Base-by-base conservation (phyloP, 2,797 vertebrate species). In the Rhinatrema bivittatum region DNA sequence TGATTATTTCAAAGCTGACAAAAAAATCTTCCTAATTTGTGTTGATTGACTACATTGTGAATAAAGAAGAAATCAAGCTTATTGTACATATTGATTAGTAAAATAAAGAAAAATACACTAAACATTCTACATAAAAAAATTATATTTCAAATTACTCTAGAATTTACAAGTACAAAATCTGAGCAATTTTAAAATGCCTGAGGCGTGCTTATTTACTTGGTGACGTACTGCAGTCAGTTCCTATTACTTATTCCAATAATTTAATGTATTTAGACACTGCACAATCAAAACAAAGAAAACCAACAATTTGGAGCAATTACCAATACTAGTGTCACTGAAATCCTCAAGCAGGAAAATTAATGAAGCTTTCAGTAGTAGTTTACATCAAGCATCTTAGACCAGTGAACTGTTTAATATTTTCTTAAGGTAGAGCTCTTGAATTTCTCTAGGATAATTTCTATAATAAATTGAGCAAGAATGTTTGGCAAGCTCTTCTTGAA, bases 221-320 rank as follows among this genome's bases (percentile, higher is more conserved):
- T 39, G 20, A 37, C 20, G 31, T 0, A 0, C 18, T 32, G 22
- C 25, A 47, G 23, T 40, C 42, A 47, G 47, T 54, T 37, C 13
- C 25, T 47, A 50, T 43, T 43, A 50, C 16, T 54, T 36, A 28
- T 32, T 43, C 46, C 12, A 9, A 19, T 37, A 47, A 13, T 20
- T 25, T 30, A 39, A 19, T 20, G 25, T 23, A 16, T 53, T 36
- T 39, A 41, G 45, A 35, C 41, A 45, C 26, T 35, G 16, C 9
- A 15, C 23, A 7, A 12, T 37, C 21, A 49, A 20, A 23, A 16
- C 45, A 29, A 9, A 36, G 24, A 9, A 25, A 23, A 16, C 5
- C 36, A 17, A 38, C 41, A 44, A 10, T 15, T 12, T 35, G 24
- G 22, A 13, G 18, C 45, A 44, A 45, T 29, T 44, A n/a, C 3